Conservation (phyloP, 53 echinoderm and acorn worm species). For the Patiria pectinifera region DNA sequence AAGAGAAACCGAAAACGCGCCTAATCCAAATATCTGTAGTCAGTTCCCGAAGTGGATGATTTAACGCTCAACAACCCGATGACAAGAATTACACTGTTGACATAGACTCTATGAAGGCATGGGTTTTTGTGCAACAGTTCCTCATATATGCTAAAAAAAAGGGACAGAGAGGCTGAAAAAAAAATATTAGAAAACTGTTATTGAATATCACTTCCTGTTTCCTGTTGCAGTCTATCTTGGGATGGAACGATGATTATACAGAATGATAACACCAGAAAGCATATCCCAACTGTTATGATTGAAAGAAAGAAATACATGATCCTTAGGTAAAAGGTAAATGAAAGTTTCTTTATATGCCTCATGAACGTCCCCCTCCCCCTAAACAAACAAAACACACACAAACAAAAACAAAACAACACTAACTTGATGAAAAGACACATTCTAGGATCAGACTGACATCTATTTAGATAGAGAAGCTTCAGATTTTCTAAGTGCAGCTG, state of each 20-base stretch:
- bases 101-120: background rate
- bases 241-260: background rate
- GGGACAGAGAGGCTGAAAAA: background rate
- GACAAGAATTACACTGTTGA: background rate
- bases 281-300: background rate
- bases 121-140: background rate
- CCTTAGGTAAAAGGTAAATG: too few relatives aligned
- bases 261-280: background rate
- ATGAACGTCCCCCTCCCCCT: too few relatives aligned
- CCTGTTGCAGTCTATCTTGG: background rate
- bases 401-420: too few relatives aligned
- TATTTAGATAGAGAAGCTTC: too few relatives aligned
- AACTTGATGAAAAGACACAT: too few relatives aligned
- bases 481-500: too few relatives aligned
- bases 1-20: slow-evolving; percentile 12
- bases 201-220: slow-evolving; percentile 38
- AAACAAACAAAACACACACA: too few relatives aligned
- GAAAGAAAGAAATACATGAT: too few relatives aligned
- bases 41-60: background rate
- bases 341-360: too few relatives aligned
- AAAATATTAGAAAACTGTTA: background rate
- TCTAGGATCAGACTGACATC: too few relatives aligned
- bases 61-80: background rate
- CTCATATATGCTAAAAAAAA: background rate
- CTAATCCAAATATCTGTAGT: background rate